These are phyloP conservation scores for Bolborhynchus lineola DNA, from an alignment of 2,113 vertebrate species.

Conservation along the genomic window DNA sequence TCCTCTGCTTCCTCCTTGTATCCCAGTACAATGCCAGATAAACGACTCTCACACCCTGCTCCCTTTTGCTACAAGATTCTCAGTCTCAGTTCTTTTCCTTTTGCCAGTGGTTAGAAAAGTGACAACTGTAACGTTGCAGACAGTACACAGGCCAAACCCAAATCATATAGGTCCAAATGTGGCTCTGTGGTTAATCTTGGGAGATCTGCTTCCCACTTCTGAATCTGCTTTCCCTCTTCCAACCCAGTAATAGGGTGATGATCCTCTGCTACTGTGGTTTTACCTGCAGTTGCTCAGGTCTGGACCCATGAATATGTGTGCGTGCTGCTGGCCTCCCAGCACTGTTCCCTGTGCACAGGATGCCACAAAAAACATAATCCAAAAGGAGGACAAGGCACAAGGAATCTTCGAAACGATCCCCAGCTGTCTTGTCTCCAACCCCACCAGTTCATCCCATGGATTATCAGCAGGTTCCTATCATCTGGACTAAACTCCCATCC, in stretches of 20 bases:
- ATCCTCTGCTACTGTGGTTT: background rate
- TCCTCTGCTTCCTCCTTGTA: background rate
- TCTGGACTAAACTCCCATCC: background rate
- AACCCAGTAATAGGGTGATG: background rate
- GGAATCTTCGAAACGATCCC: background rate
- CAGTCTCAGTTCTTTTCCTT: background rate
- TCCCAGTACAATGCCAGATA: background rate
- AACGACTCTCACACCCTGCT: background rate
- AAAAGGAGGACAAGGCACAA: background rate
- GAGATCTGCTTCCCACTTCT: background rate
- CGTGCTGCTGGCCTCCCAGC: background rate
- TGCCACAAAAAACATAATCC: background rate
- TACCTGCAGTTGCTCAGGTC: background rate
- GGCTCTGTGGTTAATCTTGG: background rate
- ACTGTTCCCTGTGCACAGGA: background rate
- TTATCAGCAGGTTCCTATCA: background rate
- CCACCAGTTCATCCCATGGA: background rate
- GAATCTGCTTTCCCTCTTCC: background rate
- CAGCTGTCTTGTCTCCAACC: background rate
- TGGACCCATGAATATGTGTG: background rate
- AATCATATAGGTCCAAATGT: background rate
- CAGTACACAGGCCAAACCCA: background rate
- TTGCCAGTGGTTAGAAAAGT: background rate
- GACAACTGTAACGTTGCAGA: background rate
- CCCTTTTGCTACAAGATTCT: background rate